Base-by-base conservation (phyloP, 2,113 vertebrate species). In the Elaphurus davidianus region DNA sequence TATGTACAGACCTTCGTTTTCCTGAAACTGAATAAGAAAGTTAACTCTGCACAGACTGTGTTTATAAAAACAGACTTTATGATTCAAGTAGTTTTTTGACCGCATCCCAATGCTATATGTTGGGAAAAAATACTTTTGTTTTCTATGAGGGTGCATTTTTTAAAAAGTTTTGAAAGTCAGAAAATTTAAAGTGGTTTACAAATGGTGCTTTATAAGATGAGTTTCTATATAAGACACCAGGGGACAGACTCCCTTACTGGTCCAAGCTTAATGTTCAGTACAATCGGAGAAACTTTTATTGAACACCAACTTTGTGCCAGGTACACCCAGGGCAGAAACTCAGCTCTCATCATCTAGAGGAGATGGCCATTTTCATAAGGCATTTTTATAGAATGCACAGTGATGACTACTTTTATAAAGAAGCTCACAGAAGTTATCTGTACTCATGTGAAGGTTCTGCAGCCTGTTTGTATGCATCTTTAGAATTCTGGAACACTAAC, bases 151-250 rank as follows among this genome's bases (percentile, higher is more conserved):
- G 16, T 64, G 64, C 45, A 47, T 86, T 94, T 97, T 89, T 5
- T 87, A 60, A 83, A 83, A 87, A 14, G 33, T 90, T 94, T 83
- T 79, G 30, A 96, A 97, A 96, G 45, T 50, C 83, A 95, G 54
- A 71, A 97, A 87, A 64, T 1, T 15, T 82, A 81, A 81, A 82
- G n/a, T 89, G 71, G 85, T 90, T 95, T 90, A 93, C 60, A 92
- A 85, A 36, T 85, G 33, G 6, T 76, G 12, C 25, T 92, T 93
- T 94, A 28, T 13, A 90, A 76, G 64, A 60, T 12, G 28, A 96
- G 78, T 92, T 82, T 96, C 27, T 84, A 23, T 40, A 14, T 92
- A 57, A 87, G 62, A 93, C 27, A 74, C 47, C 33, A 50, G 30
- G n/a, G 74, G 54, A 13, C 17, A 94, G 40, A 71, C 60, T 54